Percentiles rank a stretch among this genome's conserved stretches.
These are phyloP conservation scores for Poeciliopsis prolifica DNA, from an alignment of 2,113 vertebrate species.

Conservation along the genomic window DNA sequence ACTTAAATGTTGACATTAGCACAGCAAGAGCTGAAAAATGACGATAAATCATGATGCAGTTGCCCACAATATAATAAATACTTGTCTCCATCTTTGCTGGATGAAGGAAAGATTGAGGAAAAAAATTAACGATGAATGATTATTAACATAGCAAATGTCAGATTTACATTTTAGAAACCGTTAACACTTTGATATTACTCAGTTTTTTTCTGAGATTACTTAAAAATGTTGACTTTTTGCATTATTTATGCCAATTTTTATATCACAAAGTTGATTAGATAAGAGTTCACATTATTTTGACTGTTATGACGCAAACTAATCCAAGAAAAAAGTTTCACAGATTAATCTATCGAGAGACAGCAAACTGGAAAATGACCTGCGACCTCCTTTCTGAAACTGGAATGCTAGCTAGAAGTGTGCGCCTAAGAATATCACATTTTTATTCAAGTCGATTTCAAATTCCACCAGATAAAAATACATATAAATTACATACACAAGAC, in stretches of 20 bases:
- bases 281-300: constrained; percentile 10
- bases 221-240: background rate
- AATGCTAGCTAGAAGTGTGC: background rate
- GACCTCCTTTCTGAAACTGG: background rate
- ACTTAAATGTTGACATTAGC: constrained; percentile 35
- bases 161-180: background rate
- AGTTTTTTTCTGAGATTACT: background rate
- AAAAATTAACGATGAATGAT: background rate
- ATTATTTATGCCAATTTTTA: background rate
- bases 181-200: background rate
- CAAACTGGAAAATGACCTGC: background rate
- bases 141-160: background rate
- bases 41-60: constrained; percentile 10
- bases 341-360: background rate
- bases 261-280: constrained; percentile 5
- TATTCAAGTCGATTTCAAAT: background rate
- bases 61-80: constrained; percentile 1
- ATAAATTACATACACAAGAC: background rate
- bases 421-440: too few relatives aligned
- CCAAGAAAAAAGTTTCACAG: background rate
- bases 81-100: background rate
- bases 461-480: background rate
- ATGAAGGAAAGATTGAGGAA: background rate
- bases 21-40: constrained; percentile 44
- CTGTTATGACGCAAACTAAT: background rate